Evolutionary conservation across 1,140 invertebrate species (phyloP).

Genomic region (Cyrtorhinus lividipennis): DNA sequence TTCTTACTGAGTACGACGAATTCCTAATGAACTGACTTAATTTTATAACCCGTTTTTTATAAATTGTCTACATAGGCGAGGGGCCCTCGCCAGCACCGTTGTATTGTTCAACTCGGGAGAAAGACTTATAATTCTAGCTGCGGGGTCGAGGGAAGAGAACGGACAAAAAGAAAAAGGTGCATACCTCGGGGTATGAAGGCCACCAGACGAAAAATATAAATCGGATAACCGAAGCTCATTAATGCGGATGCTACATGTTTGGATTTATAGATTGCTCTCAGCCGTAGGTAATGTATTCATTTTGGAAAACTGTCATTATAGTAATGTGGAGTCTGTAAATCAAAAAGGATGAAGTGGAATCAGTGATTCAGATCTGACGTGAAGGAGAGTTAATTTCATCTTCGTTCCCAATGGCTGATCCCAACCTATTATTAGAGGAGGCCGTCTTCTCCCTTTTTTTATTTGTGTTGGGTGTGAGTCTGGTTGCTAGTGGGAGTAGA

Average conservation of each 20-base stretch:
- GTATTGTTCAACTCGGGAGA: too few relatives aligned
- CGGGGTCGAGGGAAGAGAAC: too few relatives aligned
- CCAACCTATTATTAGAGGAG: conserved; percentile 7
- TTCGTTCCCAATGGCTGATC: conserved; percentile 8
- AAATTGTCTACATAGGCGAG: too few relatives aligned
- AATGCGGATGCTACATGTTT: not conserved
- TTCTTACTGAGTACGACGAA: too few relatives aligned
- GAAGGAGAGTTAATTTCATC: conserved; percentile 9
- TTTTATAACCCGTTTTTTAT: too few relatives aligned
- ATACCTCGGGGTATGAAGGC: not conserved
- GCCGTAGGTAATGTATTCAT: conserved; percentile 10
- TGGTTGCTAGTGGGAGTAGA: conserved; percentile 2
- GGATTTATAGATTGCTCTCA: conserved; percentile 8
- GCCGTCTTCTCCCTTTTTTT: conserved; percentile 1
- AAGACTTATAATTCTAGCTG: too few relatives aligned
- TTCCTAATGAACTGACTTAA: too few relatives aligned
- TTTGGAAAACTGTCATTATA: conserved; percentile 7
- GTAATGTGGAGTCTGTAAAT: conserved; percentile 1
- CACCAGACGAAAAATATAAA: not conserved
- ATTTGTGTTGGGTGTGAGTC: conserved; percentile 3
- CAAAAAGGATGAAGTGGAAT: conserved; percentile 10
- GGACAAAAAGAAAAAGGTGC: not conserved
- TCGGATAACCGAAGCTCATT: conserved; percentile 1
- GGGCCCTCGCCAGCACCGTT: too few relatives aligned
- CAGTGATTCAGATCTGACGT: conserved; percentile 13